A percentile compares a stretch with the other conserved stretches of the same genome.
phyloP scores from a whole-genome alignment of 2,113 vertebrate genomes.

The Seriola dumerili region DNA sequence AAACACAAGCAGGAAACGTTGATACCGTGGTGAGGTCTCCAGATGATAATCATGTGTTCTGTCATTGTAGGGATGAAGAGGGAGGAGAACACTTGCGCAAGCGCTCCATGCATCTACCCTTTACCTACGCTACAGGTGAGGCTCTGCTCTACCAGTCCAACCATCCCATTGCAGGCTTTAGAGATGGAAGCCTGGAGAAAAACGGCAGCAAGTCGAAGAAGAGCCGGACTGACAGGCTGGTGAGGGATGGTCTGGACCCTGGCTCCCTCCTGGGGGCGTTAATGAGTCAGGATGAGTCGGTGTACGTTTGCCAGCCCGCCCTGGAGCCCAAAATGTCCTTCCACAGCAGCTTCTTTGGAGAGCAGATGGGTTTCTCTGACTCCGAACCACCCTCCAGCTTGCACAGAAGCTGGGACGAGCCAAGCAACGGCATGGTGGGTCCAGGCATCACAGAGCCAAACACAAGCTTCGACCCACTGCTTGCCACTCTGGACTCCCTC shows the following conservation, averaged over 20 bases:
- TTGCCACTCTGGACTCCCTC: conserved; percentile 84
- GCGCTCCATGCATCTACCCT: conserved; percentile 87
- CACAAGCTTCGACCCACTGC: conserved; percentile 81
- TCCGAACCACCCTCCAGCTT: conserved; percentile 24
- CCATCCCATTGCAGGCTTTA: conserved; percentile 76
- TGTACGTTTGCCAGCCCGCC: conserved; percentile 79
- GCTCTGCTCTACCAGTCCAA: conserved; percentile 87
- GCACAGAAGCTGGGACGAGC: conserved; percentile 63
- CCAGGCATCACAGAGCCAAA: conserved; percentile 24
- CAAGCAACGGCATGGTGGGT: conserved; percentile 21
- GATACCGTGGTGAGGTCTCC: not conserved
- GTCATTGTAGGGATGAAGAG: conserved; percentile 86
- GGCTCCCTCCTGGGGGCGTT: conserved; percentile 81
- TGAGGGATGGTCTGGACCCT: conserved; percentile 64
- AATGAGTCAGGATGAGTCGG: conserved; percentile 81
- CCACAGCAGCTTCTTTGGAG: conserved; percentile 70
- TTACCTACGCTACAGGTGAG: conserved; percentile 89
- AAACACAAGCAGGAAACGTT: not conserved
- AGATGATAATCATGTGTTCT: conserved; percentile 24
- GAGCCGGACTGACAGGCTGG: conserved; percentile 64
- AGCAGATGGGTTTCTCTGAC: conserved; percentile 52
- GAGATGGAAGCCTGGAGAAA: conserved; percentile 74
- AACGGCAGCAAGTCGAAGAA: conserved; percentile 79
- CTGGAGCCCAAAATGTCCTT: conserved; percentile 66
- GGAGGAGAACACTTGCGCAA: conserved; percentile 88